Evolutionary conservation across 2,797 vertebrate species (phyloP), one percentile per base, ranked within the genome.

Genomic region (Heliangelus exortis): DNA sequence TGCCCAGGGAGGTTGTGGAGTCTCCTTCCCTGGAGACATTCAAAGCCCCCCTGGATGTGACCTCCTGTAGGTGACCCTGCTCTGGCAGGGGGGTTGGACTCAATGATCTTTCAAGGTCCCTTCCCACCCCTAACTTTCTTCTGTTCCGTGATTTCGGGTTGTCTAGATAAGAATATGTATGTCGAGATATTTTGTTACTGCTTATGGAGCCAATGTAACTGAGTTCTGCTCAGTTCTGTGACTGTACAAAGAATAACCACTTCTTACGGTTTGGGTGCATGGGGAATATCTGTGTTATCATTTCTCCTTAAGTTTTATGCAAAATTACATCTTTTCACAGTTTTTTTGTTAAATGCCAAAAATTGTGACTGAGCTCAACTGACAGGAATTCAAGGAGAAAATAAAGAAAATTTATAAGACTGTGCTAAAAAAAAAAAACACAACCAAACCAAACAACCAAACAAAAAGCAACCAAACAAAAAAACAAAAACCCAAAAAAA

Each of bases 131-230:
- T n/a, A n/a, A n/a, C n/a, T n/a, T n/a, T n/a, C n/a, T n/a, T n/a
- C n/a, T n/a, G n/a, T 36, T 36, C 36, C 36, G 36, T 36, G 36
- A 34, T 10, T 68, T 68, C 43, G 53, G 23, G 26, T 43, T 55
- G 26, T 28, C 5, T 53, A 47, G 22, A 6, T 36, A 34, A n/a
- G 9, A 29, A 50, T 31, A 36, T 0, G 0, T 25, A 18, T 4
- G 4, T 55, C 61, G 48, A 58, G 23, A 33, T 25, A 63, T 73
- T 63, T 77, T 4, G 0, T 50, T 59, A 36, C 51, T 58, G 48
- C 9, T 77, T 23, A 10, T 19, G 15, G 81, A 26, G 59, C 34
- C 29, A 12, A 0, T 20, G 33, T 71, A 39, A 17, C 45, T 43
- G 17, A 59, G 54, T 34, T 34, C 50, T 72, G 34, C 47, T 58